Conservation (phyloP, 2,113 vertebrate species). For the Pogonocichla stellata region DNA sequence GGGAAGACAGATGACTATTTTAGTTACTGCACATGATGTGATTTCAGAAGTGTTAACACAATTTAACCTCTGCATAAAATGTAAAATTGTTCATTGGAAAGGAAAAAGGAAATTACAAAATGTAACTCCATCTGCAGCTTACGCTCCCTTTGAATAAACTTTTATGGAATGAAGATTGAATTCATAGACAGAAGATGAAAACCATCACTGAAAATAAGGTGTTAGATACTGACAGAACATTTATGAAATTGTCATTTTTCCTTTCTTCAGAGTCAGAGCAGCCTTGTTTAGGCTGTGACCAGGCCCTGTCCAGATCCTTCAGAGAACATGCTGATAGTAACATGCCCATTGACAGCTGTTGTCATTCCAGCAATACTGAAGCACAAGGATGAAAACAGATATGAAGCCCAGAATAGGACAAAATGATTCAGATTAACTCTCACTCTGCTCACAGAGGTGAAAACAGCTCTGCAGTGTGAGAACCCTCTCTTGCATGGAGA, state of each 20-base stretch:
- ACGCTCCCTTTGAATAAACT: neutral
- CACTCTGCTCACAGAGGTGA: neutral
- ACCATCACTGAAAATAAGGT: neutral
- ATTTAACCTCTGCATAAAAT: neutral
- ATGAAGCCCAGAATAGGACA: constrained; percentile 54
- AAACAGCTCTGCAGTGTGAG: neutral
- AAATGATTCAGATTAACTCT: neutral
- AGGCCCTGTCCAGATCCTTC: neutral
- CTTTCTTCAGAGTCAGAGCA: neutral
- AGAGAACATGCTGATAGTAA: neutral
- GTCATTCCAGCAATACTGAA: constrained; percentile 34
- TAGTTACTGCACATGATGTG: neutral
- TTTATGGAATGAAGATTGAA: neutral
- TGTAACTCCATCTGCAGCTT: neutral
- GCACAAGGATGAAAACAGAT: constrained; percentile 49
- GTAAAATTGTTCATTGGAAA: neutral
- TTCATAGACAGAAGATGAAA: neutral
- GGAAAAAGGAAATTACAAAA: neutral
- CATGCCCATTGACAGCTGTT: constrained; percentile 53
- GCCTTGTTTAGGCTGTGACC: neutral
- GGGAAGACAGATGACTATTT: neutral
- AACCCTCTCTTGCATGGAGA: neutral
- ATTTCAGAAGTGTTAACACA: neutral
- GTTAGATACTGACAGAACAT: neutral
- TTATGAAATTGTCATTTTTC: neutral